Evolutionary conservation across 1,140 invertebrate species (phyloP), one percentile per base, ranked within the genome.

Genomic region (Sitobion miscanthi): DNA sequence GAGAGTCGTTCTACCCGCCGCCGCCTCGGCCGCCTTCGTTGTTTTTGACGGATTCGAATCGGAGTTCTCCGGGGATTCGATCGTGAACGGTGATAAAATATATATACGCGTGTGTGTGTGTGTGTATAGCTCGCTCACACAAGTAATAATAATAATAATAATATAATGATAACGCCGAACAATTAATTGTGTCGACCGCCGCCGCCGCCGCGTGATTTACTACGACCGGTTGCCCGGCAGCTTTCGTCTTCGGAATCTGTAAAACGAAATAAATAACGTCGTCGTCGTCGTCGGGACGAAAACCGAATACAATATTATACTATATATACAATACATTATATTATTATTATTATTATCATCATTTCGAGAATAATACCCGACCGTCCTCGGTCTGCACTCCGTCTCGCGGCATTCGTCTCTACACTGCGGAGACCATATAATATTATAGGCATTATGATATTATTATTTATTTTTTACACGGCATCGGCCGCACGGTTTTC

Each of bases 1-100:
- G 49, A 82, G 49, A 57, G 49, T 23, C 45, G 38, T 83, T 30
- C 57, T 47, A 5, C 69, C 21, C 77, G n/a, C 62, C 90, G 11
- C 45, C 45, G 47, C 47, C 35, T n/a, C 62, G 5, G 35, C 20
- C 49, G 49, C 17, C 54, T 89, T 57, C n/a, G n/a, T 89, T 42
- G 88, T 54, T 92, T 92, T 92, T 92, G 91, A 92, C 69, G 91
- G 91, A 92, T 92, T 92, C 69, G 91, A 92, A 92, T 92, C 91
- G 91, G 62, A 77, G 62, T 92, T 92, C 77, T 83, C 91, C 35
- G 69, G 69, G 62, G 62, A 82, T 92, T 92, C 91, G 91, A 92
- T 92, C 69, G 77, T 92, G 77, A 92, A 92, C 77, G 69, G 77
- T 83, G 91, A 92, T 92, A 83, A 92, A 83, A 92, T 85, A 52